Evolutionary conservation across 2,797 vertebrate genomes (phyloP).

Genomic region (Semaprochilodus insignis): DNA sequence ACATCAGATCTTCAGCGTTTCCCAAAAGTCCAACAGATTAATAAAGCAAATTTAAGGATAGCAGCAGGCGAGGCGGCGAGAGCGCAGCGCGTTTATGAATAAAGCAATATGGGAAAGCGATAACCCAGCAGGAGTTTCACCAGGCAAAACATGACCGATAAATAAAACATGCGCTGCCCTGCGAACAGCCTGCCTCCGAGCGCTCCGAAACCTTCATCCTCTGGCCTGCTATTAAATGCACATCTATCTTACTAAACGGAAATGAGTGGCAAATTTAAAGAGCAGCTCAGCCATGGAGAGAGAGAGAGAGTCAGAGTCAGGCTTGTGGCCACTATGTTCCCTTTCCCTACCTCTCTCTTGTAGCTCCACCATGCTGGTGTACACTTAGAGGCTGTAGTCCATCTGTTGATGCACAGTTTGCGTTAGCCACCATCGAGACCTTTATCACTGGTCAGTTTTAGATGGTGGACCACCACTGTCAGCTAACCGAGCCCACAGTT

Average conservation of each 20-base stretch:
- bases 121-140: neutral
- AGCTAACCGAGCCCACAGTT: no score
- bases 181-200: neutral
- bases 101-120: conserved; percentile 9
- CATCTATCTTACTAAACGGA: neutral
- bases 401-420: no score
- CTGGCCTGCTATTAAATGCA: neutral
- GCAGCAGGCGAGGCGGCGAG: neutral
- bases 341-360: no score
- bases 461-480: no score
- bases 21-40: neutral
- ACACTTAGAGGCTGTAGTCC: no score
- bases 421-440: no score
- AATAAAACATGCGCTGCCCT: conserved; percentile 11
- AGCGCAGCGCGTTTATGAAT: conserved; percentile 2
- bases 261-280: neutral
- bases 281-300: neutral
- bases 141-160: neutral
- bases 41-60: conserved; percentile 11
- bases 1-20: neutral
- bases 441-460: no score
- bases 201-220: neutral
- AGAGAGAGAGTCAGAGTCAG: no score
- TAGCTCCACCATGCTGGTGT: no score
- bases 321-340: no score